phyloP scores from a whole-genome alignment of 2,797 vertebrate species.

The Muscicapa comitata region DNA sequence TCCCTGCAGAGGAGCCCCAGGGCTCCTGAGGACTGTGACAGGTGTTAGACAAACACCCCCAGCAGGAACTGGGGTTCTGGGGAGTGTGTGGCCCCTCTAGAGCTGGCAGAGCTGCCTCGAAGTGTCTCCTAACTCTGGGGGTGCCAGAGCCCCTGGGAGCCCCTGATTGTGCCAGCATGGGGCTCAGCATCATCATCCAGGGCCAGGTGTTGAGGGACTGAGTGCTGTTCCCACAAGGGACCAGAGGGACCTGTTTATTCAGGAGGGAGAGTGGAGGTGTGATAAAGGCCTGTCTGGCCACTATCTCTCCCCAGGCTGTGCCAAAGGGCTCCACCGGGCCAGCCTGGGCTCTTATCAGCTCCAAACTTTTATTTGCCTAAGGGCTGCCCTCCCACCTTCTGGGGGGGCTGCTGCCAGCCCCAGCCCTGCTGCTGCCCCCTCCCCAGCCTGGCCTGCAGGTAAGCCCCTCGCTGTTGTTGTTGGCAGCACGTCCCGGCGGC shows the following conservation, averaged over 20 bases:
- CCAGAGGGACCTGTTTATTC: not conserved
- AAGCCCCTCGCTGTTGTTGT: slow-evolving; percentile 61
- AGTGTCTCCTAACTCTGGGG: not conserved
- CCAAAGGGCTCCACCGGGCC: not conserved
- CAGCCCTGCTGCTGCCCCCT: not conserved
- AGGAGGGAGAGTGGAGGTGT: not conserved
- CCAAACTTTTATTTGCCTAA: slow-evolving; percentile 69
- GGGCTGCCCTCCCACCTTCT: not conserved
- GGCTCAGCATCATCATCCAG: not conserved
- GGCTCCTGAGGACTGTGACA: not conserved
- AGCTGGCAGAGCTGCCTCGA: not conserved
- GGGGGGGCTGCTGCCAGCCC: slow-evolving; percentile 46
- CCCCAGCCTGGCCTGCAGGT: not conserved
- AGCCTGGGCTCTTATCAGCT: slow-evolving; percentile 62
- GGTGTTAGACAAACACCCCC: no score
- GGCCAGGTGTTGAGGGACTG: accelerated
- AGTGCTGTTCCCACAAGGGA: not conserved
- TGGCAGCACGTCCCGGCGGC: slow-evolving; percentile 59
- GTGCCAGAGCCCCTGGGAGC: not conserved
- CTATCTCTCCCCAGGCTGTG: not conserved
- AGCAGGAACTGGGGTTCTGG: not conserved
- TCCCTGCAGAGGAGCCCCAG: not conserved
- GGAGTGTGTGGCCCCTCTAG: not conserved
- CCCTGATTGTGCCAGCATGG: not conserved
- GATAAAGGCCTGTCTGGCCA: not conserved